Percentiles rank a stretch among this genome's conserved stretches.
These are phyloP conservation scores for Antheraea pernyi DNA, from an alignment of 1,140 invertebrate genomes.

Conservation along the genomic window DNA sequence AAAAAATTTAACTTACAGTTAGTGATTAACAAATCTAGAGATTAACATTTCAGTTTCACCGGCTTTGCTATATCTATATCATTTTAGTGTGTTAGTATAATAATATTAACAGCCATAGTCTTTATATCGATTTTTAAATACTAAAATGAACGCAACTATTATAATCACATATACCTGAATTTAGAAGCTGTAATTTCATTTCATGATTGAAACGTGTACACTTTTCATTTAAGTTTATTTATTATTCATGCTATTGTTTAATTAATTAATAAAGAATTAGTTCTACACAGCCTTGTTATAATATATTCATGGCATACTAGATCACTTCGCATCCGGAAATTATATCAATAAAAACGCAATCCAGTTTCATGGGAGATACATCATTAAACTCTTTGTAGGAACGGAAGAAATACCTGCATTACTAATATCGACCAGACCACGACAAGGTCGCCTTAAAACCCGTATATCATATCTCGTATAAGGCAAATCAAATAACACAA, in stretches of 20 bases:
- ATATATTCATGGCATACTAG: not conserved
- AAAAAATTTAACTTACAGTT: too few relatives aligned
- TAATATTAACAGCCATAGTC: too few relatives aligned
- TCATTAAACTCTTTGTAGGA: constrained; percentile 17
- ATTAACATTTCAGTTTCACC: too few relatives aligned
- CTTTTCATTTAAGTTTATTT: not conserved
- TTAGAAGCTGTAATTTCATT: too few relatives aligned
- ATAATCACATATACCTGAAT: too few relatives aligned
- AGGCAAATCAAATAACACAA: not conserved
- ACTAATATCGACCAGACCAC: constrained; percentile 6
- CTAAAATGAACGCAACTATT: too few relatives aligned
- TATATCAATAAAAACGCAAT: constrained; percentile 6
- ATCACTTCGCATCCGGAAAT: constrained; percentile 6
- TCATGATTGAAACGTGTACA: too few relatives aligned
- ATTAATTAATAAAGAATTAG: not conserved
- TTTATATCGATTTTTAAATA: too few relatives aligned
- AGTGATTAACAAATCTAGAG: too few relatives aligned
- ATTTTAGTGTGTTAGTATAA: too few relatives aligned
- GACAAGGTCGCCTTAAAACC: not conserved
- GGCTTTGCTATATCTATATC: too few relatives aligned
- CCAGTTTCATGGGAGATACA: not conserved
- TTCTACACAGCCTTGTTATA: not conserved
- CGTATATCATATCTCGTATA: not conserved
- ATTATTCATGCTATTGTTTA: too few relatives aligned
- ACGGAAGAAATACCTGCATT: constrained; percentile 24